phyloP scores from a whole-genome alignment of 2,797 vertebrate genomes.

The Cetoscarus ocellatus region DNA sequence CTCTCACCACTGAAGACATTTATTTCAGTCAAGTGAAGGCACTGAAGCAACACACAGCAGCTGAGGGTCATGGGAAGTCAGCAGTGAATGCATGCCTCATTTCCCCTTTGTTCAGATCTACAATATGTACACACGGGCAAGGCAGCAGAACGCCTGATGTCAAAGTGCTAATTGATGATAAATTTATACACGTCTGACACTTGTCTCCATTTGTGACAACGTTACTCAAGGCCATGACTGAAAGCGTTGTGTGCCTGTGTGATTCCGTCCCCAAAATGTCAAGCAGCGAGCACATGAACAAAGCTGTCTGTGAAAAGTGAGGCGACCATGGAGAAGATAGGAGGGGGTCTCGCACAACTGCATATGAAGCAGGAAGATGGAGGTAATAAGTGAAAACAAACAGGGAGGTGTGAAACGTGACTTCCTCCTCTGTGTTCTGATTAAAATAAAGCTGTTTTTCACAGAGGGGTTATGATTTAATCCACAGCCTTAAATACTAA shows the following conservation, averaged over 20 bases:
- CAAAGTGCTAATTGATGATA: conserved; percentile 62
- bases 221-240: conserved; percentile 65
- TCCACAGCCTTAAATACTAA: conserved; percentile 24
- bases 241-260: conserved; percentile 49
- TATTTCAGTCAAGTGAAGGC: conserved; percentile 48
- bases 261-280: conserved; percentile 74
- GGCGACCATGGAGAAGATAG: conserved; percentile 33
- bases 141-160: conserved; percentile 37
- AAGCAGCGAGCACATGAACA: conserved; percentile 44
- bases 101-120: conserved; percentile 63
- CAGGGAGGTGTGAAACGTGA: conserved; percentile 40
- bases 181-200: conserved; percentile 61
- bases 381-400: conserved; percentile 59
- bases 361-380: conserved; percentile 25
- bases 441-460: conserved; percentile 44
- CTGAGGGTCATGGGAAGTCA: conserved; percentile 62
- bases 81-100: conserved; percentile 56
- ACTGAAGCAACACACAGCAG: conserved; percentile 28
- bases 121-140: conserved; percentile 41
- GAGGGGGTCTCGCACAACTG: conserved; percentile 16
- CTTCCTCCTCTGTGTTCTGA: conserved; percentile 34
- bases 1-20: conserved; percentile 38
- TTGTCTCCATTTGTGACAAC: conserved; percentile 67
- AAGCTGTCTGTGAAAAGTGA: conserved; percentile 46
- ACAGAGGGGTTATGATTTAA: conserved; percentile 22